Evolutionary conservation across 2,113 vertebrate species (phyloP).

Genomic region (Notarius quadriscutis): DNA sequence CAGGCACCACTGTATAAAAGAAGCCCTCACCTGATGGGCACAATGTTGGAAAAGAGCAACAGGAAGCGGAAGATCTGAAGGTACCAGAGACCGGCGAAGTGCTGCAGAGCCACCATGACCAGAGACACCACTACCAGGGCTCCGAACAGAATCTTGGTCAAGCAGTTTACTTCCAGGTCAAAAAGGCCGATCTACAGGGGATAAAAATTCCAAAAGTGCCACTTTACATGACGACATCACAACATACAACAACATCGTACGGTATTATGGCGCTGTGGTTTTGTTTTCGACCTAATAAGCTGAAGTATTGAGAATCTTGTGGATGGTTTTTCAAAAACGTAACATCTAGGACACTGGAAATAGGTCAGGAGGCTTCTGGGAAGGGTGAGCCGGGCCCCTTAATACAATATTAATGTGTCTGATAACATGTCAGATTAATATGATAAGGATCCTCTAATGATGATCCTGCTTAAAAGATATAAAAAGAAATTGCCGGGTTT

Average conservation of each 20-base stretch:
- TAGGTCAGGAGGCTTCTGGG: no score
- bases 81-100: constrained; percentile 96
- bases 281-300: background rate
- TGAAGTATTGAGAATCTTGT: background rate
- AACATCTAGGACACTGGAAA: no score
- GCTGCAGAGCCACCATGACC: constrained; percentile 97
- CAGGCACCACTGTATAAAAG: no score
- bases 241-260: background rate
- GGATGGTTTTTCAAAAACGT: no score
- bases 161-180: constrained; percentile 95
- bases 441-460: background rate
- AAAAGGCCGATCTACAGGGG: constrained; percentile 88
- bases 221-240: background rate
- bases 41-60: constrained; percentile 93
- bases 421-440: background rate
- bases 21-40: constrained; percentile 87
- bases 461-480: background rate
- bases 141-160: constrained; percentile 95
- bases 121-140: constrained; percentile 91
- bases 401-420: background rate
- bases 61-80: constrained; percentile 96
- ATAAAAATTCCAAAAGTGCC: background rate
- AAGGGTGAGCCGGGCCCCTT: no score
- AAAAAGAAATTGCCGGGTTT: background rate
- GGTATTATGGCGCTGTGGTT: background rate